Evolutionary conservation across 2,797 vertebrate genomes (phyloP), one percentile per base, ranked within the genome.

Genomic region (Fistularia tabacaria): DNA sequence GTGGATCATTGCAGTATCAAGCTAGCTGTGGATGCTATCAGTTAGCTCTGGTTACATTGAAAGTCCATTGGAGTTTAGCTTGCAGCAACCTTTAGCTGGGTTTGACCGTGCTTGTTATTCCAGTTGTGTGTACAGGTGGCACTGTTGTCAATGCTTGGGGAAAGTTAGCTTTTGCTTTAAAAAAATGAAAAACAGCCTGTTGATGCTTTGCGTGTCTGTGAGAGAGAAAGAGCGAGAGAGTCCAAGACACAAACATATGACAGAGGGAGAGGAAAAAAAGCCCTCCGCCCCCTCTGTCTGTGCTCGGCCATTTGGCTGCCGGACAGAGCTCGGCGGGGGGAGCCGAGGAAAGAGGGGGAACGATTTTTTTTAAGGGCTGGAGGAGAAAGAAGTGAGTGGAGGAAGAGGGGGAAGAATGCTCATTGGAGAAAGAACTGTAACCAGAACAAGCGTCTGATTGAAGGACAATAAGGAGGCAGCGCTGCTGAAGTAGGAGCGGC

Each of bases 261-360:
- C 69, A 51, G 53, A 60, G 59, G 68, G 39, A 66, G 38, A 74
- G 75, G 48, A 64, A 63, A 71, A 74, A 57, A 36, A 59, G 56
- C 54, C 45, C 47, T 40, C 66, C 46, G 25, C 66, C 46, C 44
- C 11, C 54, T 40, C 57, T 71, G 47, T 73, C 50, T 71, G 57
- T 55, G 64, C 64, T 69, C 14, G 63, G 61, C 77, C 82, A 77
- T 85, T 85, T 84, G 80, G 79, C 76, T 49, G 56, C 65, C 51
- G 41, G 60, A 74, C 37, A 14, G 64, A 63, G 57, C 39, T 53
- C 14, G 9, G 66, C 64, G 49, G 11, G 46, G 49, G 52, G 45
- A 42, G 53, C 42, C 45, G 15, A 55, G 51, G 51, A 64, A 42
- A 51, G 53, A 58, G 51, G 7, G 13, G 57, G 15, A 37, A 40